A percentile compares a stretch with the other conserved stretches of the same genome.
These are phyloP conservation scores for Hoplodrina ambigua DNA, from an alignment of 2,888 invertebrate species.

Conservation along the genomic window DNA sequence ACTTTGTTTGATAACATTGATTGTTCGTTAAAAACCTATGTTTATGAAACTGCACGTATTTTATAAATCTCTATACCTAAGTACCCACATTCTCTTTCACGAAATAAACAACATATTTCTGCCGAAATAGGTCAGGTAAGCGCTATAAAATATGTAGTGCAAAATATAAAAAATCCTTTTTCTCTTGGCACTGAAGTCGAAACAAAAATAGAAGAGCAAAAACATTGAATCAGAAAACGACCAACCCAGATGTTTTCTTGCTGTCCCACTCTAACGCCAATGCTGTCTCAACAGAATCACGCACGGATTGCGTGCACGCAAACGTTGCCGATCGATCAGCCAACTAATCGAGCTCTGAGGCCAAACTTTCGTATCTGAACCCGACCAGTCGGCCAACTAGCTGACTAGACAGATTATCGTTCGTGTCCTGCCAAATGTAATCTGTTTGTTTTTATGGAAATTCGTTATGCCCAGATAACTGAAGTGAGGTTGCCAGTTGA, in stretches of 20 bases:
- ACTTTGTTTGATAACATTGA: conserved; percentile 40
- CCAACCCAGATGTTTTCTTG: conserved; percentile 79
- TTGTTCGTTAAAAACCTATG: conserved; percentile 9
- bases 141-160: conserved; percentile 27
- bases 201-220: conserved; percentile 66
- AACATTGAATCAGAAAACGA: conserved; percentile 67
- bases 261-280: conserved; percentile 68
- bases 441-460: conserved; percentile 50
- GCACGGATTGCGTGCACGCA: conserved; percentile 69
- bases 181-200: conserved; percentile 58
- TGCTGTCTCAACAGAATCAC: conserved; percentile 68
- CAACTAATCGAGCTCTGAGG: conserved; percentile 45
- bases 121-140: conserved; percentile 53
- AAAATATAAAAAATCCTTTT: conserved; percentile 57
- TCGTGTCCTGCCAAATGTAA: conserved; percentile 49
- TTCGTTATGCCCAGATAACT: conserved; percentile 39
- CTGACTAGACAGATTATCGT: conserved; percentile 43
- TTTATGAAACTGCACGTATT: neutral
- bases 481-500: conserved; percentile 38
- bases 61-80: neutral
- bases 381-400: conserved; percentile 32
- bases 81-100: neutral
- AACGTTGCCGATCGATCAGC: conserved; percentile 62
- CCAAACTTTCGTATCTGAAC: conserved; percentile 48
- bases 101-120: conserved; percentile 14